Evolutionary conservation across 2,888 invertebrate genomes (phyloP).

Genomic region (Syrista parreyssii): DNA sequence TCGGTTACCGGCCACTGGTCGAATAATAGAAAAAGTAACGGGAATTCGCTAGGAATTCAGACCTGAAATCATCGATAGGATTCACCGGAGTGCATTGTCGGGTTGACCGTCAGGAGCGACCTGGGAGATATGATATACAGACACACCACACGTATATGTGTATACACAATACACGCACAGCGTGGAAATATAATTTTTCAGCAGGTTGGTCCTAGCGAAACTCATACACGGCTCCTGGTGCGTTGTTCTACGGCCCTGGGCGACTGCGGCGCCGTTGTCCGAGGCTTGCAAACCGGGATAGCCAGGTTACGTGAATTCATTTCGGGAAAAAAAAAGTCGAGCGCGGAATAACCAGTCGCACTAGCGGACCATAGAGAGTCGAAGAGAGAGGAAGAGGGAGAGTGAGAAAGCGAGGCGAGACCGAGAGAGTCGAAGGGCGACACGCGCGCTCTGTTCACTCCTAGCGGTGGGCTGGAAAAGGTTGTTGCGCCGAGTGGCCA

Average conservation of each 20-base stretch:
- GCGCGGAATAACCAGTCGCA: not conserved
- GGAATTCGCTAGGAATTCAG: not conserved
- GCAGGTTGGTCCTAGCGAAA: not conserved
- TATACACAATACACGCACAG: no score
- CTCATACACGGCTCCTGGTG: not conserved
- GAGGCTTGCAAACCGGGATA: not conserved
- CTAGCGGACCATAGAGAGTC: not conserved
- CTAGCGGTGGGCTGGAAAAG: conserved; percentile 10
- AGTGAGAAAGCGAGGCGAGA: conserved; percentile 17
- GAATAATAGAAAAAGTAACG: not conserved
- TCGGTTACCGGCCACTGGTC: not conserved
- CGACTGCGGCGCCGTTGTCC: not conserved
- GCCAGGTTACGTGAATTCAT: not conserved
- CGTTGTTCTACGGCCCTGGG: not conserved
- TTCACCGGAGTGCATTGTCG: not conserved
- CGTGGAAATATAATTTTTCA: not conserved
- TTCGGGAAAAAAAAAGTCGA: not conserved
- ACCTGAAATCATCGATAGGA: not conserved
- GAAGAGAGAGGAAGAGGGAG: conserved; percentile 3
- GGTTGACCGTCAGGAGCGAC: not conserved
- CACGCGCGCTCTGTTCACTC: not conserved
- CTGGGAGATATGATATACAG: not conserved
- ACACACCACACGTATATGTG: not conserved
- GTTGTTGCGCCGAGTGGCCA: conserved; percentile 22
- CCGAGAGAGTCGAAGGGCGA: conserved; percentile 10